These are phyloP conservation scores for Apamea crenata DNA, from an alignment of 2,888 invertebrate genomes.

Conservation along the genomic window DNA sequence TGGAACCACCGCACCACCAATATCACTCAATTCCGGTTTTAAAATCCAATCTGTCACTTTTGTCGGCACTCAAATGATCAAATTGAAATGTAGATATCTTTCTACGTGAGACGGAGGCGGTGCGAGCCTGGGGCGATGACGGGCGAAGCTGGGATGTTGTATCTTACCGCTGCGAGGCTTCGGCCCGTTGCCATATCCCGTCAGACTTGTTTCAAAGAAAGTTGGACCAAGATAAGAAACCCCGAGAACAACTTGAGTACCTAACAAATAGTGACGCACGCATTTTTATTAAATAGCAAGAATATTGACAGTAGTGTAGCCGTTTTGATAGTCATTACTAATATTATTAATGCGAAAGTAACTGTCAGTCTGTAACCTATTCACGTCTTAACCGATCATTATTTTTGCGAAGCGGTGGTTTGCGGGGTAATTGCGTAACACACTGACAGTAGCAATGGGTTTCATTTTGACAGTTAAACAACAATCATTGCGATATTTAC, in stretches of 20 bases:
- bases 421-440: neutral
- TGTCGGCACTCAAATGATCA: slow-evolving; percentile 19
- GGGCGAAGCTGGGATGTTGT: slow-evolving; percentile 14
- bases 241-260: slow-evolving; percentile 15
- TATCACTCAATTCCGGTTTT: slow-evolving; percentile 34
- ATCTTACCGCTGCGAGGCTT: slow-evolving; percentile 24
- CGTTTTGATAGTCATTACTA: neutral
- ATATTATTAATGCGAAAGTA: neutral
- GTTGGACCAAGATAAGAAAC: slow-evolving; percentile 18
- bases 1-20: neutral
- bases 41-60: slow-evolving; percentile 34
- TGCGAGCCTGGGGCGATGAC: slow-evolving; percentile 33
- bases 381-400: neutral
- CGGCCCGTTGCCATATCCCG: slow-evolving; percentile 19
- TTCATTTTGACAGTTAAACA: neutral
- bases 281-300: neutral
- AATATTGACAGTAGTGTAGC: neutral
- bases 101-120: slow-evolving; percentile 13
- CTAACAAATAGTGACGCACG: neutral
- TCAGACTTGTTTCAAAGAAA: slow-evolving; percentile 45
- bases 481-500: neutral
- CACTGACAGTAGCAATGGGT: neutral
- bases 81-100: slow-evolving; percentile 42
- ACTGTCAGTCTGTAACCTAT: neutral
- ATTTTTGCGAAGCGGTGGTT: neutral